Conservation (phyloP, 2,888 invertebrate genomes). For the Dendrolimus houi region DNA sequence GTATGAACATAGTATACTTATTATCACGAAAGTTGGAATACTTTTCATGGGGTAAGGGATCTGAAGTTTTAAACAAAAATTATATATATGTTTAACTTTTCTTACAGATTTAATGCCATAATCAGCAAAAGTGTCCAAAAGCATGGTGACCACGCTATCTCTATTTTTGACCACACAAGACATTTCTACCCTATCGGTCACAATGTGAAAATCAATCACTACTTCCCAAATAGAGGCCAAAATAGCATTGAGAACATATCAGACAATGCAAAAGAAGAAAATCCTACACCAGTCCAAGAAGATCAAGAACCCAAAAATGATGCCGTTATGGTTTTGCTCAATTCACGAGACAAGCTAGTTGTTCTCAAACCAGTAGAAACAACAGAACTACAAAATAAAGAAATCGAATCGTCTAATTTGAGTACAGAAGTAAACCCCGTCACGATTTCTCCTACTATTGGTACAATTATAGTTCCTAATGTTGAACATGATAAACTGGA, state of each 20-base stretch:
- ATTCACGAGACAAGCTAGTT: constrained; percentile 23
- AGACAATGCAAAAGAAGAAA: constrained; percentile 14
- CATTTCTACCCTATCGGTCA: constrained; percentile 48
- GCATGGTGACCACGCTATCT: constrained; percentile 55
- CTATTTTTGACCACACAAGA: constrained; percentile 46
- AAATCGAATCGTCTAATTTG: constrained; percentile 9
- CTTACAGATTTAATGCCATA: constrained; percentile 72
- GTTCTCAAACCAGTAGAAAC: constrained; percentile 21
- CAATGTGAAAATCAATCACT: constrained; percentile 57
- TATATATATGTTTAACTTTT: constrained; percentile 3
- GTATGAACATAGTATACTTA: no score
- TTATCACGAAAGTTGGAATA: no score
- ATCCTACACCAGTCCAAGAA: constrained; percentile 33
- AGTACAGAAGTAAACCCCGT: not conserved
- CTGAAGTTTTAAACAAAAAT: no score
- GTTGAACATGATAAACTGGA: not conserved
- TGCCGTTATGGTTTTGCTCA: constrained; percentile 16
- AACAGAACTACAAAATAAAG: constrained; percentile 7
- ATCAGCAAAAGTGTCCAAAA: constrained; percentile 66
- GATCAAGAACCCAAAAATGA: constrained; percentile 21
- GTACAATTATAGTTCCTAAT: not conserved
- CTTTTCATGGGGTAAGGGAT: no score
- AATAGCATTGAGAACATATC: constrained; percentile 19
- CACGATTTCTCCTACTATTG: not conserved
- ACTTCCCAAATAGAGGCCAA: constrained; percentile 46